Evolutionary conservation across 2,888 invertebrate species (phyloP), one percentile per base, ranked within the genome.

Genomic region (Corythucha ciliata): DNA sequence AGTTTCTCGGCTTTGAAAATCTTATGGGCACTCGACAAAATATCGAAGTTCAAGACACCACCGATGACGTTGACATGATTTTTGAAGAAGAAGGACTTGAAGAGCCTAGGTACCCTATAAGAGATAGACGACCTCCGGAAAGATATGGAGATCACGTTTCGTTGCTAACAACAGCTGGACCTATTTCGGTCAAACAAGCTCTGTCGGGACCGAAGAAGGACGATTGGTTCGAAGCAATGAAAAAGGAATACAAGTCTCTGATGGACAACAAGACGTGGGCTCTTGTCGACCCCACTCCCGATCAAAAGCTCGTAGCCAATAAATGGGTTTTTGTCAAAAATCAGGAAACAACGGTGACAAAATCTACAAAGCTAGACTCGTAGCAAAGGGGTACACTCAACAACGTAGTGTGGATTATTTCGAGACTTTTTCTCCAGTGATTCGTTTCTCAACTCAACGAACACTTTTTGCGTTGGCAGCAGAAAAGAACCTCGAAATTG

Each of bases 401-500:
- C 24, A 46, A 34, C 25, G 25, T 12, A 36, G 46, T 21, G 34
- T 46, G 3, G 46, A 46, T n/a, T 46, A 33, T 21, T 20, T 22
- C 24, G 33, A 46, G 24, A 46, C 46, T 20, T 32, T 46, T 46
- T 33, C 46, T 8, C 33, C 46, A n/a, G 46, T 46, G n/a, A 33
- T 46, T 18, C 33, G 46, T 18, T 18, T 21, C 34, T 33, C 33
- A 24, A 33, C 46, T 10, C 25, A 34, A 24, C 18, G 20, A 46
- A n/a, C 24, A n/a, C 33, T 46, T 7, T 48, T 65, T 10, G 56
- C 60, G 34, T 50, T 62, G 2, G 62, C 61, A 21, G 60, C 59
- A 24, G 34, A 48, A 22, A 56, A 60, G 18, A 29, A 44, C 5
- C 45, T 64, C 48, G 7, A 57, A 4, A 20, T 64, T 1, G 21